Evolutionary conservation across 2,797 vertebrate species (phyloP).

Genomic region (Lacerta viridis): DNA sequence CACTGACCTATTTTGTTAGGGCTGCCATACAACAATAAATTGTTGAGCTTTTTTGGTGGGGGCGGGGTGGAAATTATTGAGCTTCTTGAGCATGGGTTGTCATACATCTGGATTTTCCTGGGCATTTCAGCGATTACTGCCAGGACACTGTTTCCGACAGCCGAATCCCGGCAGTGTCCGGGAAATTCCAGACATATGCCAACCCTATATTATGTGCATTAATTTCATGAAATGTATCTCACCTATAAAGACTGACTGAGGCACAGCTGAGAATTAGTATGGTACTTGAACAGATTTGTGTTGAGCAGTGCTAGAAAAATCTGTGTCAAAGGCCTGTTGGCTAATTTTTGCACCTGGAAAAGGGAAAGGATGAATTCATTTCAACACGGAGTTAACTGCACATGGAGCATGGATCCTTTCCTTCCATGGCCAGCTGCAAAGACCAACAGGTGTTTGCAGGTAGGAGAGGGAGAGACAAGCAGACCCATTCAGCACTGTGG

Average conservation of each 20-base stretch:
- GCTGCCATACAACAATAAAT: too few relatives aligned
- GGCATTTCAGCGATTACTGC: too few relatives aligned
- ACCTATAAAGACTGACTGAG: background rate
- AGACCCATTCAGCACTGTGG: background rate
- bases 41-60: too few relatives aligned
- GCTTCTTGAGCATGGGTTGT: too few relatives aligned
- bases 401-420: background rate
- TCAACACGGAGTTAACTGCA: too few relatives aligned
- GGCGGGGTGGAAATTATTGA: too few relatives aligned
- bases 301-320: background rate
- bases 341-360: background rate
- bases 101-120: too few relatives aligned
- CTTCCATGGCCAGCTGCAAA: background rate
- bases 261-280: background rate
- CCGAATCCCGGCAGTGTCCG: too few relatives aligned
- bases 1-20: background rate
- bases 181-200: too few relatives aligned
- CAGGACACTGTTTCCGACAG: too few relatives aligned
- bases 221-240: background rate
- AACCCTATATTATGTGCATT: background rate
- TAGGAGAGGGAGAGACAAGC: background rate
- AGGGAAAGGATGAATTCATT: background rate
- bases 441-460: background rate
- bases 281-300: background rate
- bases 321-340: background rate